Conservation (phyloP, 1,140 invertebrate species). For the Berghia stephanieae region DNA sequence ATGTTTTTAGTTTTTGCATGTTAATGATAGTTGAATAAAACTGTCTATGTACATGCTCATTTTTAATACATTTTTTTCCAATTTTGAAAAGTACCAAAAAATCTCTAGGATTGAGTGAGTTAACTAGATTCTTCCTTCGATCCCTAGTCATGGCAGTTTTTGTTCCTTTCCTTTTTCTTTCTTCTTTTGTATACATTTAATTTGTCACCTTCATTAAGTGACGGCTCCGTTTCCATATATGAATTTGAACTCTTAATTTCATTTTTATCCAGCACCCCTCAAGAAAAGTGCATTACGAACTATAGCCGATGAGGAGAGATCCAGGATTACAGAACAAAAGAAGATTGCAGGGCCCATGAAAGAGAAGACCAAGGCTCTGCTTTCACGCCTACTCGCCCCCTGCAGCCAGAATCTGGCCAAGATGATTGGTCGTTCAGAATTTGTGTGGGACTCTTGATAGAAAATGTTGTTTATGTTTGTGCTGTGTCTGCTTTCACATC, state of each 20-base stretch:
- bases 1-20: too few species aligned
- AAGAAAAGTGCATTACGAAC: not conserved
- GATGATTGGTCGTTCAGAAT: too few species aligned
- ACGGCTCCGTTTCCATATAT: not conserved
- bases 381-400: conserved; percentile 1
- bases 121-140: not conserved
- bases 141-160: too few species aligned
- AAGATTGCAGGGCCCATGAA: conserved; percentile 22
- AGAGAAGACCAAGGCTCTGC: not conserved
- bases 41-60: too few species aligned
- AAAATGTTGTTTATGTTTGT: too few species aligned
- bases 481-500: too few species aligned
- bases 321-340: conserved; percentile 14
- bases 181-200: not conserved
- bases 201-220: not conserved
- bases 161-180: not conserved
- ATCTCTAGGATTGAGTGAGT: not conserved
- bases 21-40: too few species aligned
- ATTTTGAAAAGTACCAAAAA: too few species aligned
- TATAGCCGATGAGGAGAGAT: conserved; percentile 26
- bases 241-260: not conserved
- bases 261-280: conserved; percentile 1
- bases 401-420: conserved; percentile 15
- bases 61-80: too few species aligned
- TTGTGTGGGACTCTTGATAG: too few species aligned